phyloP scores from a whole-genome alignment of 2,888 invertebrate genomes.

The Exephanes ischioxanthus region DNA sequence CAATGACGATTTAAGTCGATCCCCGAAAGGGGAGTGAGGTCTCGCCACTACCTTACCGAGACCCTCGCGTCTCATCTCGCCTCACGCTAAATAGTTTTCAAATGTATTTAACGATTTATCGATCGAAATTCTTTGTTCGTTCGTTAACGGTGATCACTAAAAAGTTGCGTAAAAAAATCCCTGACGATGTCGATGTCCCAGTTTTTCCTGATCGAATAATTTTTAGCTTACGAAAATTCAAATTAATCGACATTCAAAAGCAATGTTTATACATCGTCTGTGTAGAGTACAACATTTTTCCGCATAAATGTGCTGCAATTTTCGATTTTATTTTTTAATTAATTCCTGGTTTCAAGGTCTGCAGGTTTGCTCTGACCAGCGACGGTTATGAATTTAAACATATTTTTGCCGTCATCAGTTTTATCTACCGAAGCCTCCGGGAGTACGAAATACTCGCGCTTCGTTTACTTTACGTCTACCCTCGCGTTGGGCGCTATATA shows the following conservation, averaged over 20 bases:
- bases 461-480: constrained; percentile 6
- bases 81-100: background rate
- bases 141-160: background rate
- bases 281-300: background rate
- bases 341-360: too few relatives aligned
- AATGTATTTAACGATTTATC: background rate
- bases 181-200: background rate
- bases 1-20: constrained; percentile 54
- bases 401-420: background rate
- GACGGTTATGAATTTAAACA: background rate
- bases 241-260: background rate
- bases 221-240: background rate
- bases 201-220: background rate
- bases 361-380: background rate
- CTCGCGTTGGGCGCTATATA: background rate
- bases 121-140: background rate
- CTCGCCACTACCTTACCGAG: constrained; percentile 6
- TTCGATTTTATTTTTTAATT: background rate
- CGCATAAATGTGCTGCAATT: background rate
- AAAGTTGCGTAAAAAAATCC: background rate
- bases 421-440: background rate
- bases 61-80: background rate
- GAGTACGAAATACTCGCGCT: background rate
- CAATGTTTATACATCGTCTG: background rate
- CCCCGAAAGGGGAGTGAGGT: constrained; percentile 23